These are phyloP conservation scores for Parnassius glacialis DNA, from an alignment of 2,888 invertebrate species.

Conservation along the genomic window DNA sequence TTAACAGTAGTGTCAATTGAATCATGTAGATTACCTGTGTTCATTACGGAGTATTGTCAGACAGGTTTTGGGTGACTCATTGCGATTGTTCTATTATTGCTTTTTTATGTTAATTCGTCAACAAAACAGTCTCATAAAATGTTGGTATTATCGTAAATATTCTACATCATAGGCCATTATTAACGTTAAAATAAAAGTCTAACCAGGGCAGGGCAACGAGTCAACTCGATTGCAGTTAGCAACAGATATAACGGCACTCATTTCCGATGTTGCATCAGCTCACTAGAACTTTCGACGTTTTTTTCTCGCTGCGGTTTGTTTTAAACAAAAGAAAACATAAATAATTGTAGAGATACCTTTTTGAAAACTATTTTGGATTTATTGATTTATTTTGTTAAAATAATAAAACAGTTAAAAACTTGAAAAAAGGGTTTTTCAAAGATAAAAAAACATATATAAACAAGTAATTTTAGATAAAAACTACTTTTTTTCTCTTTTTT, in stretches of 20 bases:
- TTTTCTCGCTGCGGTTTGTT: background rate
- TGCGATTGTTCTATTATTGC: conserved; percentile 19
- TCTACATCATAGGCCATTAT: background rate
- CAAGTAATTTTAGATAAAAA: too few relatives aligned
- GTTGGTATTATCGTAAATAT: conserved; percentile 4
- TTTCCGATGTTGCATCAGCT: conserved; percentile 44
- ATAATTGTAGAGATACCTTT: too few relatives aligned
- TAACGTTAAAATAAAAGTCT: conserved; percentile 18
- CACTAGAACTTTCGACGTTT: conserved; percentile 34
- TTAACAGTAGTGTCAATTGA: conserved; percentile 14
- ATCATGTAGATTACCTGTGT: conserved; percentile 12
- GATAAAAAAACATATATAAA: too few relatives aligned
- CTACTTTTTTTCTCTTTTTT: too few relatives aligned
- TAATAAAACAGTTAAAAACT: too few relatives aligned
- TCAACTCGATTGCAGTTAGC: conserved; percentile 29
- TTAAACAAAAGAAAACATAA: too few relatives aligned
- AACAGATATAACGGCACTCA: conserved; percentile 25
- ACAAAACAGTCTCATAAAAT: conserved; percentile 10
- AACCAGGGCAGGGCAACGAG: conserved; percentile 10
- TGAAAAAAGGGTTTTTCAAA: too few relatives aligned
- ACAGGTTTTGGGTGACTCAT: conserved; percentile 16
- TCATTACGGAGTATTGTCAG: conserved; percentile 10
- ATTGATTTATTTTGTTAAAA: too few relatives aligned
- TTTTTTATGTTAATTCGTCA: conserved; percentile 18
- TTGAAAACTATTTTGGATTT: too few relatives aligned